Percentiles rank a stretch among this genome's conserved stretches.
phyloP scores from a whole-genome alignment of 2,888 invertebrate genomes.

The Ctena decussata region DNA sequence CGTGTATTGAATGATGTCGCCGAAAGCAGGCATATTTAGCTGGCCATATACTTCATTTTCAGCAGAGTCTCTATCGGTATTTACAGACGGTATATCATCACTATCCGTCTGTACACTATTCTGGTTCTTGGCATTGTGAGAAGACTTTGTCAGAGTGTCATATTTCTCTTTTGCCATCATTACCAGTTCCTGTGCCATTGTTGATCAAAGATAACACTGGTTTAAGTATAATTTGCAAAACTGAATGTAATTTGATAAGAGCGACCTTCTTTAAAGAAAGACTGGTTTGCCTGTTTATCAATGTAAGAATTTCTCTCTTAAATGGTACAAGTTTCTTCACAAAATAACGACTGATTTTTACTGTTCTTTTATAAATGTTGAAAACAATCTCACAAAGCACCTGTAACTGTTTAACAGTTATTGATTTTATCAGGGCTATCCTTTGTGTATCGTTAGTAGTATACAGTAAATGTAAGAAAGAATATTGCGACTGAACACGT shows the following conservation, averaged over 20 bases:
- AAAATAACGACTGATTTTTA: conserved; percentile 8
- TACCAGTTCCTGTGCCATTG: not conserved
- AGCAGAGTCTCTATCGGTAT: not conserved
- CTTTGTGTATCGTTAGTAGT: conserved; percentile 15
- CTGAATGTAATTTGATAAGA: not conserved
- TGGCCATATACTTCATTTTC: not conserved
- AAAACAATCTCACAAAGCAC: conserved; percentile 19
- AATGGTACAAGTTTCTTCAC: conserved; percentile 9
- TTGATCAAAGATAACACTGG: not conserved
- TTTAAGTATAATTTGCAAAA: not conserved
- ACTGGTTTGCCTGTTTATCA: conserved; percentile 19
- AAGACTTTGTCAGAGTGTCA: not conserved
- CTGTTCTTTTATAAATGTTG: conserved; percentile 12
- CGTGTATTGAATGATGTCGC: not conserved
- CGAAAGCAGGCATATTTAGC: not conserved
- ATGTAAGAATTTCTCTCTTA: not conserved
- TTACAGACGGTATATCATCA: too few species aligned
- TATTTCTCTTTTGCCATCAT: not conserved
- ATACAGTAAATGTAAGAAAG: conserved; percentile 23
- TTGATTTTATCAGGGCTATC: conserved; percentile 21
- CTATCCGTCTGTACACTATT: too few species aligned
- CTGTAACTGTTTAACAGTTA: not conserved
- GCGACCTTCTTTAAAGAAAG: not conserved
- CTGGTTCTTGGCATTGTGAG: too few species aligned
- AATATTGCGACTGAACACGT: conserved; percentile 8